Base-by-base conservation (phyloP, 2,888 invertebrate genomes). In the Pollenia amentaria region DNA sequence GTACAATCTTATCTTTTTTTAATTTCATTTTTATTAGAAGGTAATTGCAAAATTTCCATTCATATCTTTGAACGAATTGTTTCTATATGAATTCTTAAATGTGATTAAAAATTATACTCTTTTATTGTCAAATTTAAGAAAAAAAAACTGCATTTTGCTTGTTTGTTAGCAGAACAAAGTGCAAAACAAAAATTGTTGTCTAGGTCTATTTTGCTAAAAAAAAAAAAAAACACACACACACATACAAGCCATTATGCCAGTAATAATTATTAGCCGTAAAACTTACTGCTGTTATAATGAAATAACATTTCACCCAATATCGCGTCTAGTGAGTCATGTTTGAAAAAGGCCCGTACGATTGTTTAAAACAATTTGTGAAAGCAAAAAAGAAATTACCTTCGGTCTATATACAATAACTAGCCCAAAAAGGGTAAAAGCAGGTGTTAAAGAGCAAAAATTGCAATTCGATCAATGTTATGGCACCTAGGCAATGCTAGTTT, bases 1-100 rank as follows among this genome's bases (percentile, higher is more conserved):
- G 29, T 29, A 51, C 14, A 76, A 76, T 76, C 76, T 76, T 65
- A 76, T 76, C 76, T 62, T 48, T 53, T 29, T 29, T 18, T 42
- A 7, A 42, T 78, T 69, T 69, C 67, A 40, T 18, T 67, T 69
- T 67, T 55, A 38, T 44, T 67, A 62, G 8, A 62, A 79, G 2
- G 51, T 79, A 29, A 79, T 70, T 70, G 51, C 21, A 62, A 70
- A 70, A 62, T 55, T 53, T 67, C 38, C 38, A 29, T 29, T 29
- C 46, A 73, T 29, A 57, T 57, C 11, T 46, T 57, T 44, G 8
- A 48, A 11, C 2, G 18, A 48, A 60, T 64, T 16, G 9, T 62
- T 75, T 44, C 14, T 29, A 9, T 57, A 48, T 38, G 18, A 46
- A 18, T 38, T 46, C 18, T 12, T 55, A 55, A 67, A 57, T 46